phyloP scores from a whole-genome alignment of 1,140 invertebrate species.

The Campoletis sonorensis region DNA sequence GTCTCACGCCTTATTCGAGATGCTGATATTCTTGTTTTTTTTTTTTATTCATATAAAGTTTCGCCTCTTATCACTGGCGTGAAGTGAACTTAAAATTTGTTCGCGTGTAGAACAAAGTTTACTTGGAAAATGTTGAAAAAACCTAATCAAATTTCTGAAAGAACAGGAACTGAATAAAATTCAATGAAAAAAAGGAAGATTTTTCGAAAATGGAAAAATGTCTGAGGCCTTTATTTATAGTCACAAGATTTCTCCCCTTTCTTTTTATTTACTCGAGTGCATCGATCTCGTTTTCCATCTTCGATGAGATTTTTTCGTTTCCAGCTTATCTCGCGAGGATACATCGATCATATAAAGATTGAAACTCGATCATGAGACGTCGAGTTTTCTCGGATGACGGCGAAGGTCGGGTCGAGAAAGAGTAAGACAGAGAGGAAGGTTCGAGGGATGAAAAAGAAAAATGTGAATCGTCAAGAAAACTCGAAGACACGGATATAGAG shows the following conservation, averaged over 20 bases:
- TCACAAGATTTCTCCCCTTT: background rate
- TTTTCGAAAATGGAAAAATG: too few relatives aligned
- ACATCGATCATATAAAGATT: conserved; percentile 29
- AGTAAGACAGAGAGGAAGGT: background rate
- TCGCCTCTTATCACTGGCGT: background rate
- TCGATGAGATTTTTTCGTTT: background rate
- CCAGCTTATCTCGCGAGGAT: background rate
- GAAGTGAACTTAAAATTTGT: too few relatives aligned
- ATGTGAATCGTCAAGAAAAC: conserved; percentile 23
- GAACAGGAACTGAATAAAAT: too few relatives aligned
- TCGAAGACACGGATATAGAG: conserved; percentile 35
- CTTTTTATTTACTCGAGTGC: background rate
- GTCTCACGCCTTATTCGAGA: background rate
- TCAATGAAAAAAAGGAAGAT: too few relatives aligned
- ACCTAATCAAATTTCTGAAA: too few relatives aligned
- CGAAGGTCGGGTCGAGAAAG: background rate
- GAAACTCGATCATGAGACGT: conserved; percentile 24
- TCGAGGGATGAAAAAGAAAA: background rate
- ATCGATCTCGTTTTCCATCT: background rate
- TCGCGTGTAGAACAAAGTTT: too few relatives aligned
- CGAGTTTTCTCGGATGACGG: background rate
- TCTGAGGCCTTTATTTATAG: too few relatives aligned
- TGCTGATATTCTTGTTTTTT: too few relatives aligned
- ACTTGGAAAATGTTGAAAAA: too few relatives aligned
- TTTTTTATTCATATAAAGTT: background rate